Conservation (phyloP, 53 echinoderm and acorn worm species). For the Henricia sp. region DNA sequence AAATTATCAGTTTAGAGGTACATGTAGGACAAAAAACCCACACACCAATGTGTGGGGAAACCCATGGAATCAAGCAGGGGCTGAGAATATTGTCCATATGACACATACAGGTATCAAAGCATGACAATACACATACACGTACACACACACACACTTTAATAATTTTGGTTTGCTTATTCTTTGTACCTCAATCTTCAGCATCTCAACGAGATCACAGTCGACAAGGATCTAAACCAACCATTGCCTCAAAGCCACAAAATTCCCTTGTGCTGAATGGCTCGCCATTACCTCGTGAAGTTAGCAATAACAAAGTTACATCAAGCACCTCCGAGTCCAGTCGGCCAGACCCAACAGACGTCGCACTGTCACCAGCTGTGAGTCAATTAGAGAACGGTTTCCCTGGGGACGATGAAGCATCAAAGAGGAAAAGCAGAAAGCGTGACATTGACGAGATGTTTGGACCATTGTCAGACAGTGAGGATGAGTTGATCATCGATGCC, state of each 20-base stretch:
- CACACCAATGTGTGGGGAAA: too few species aligned
- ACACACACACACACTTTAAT: too few species aligned
- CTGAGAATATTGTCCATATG: too few species aligned
- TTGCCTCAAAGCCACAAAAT: background rate
- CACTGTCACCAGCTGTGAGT: background rate
- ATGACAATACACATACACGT: too few species aligned
- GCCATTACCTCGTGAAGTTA: background rate
- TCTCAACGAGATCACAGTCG: constrained; percentile 28
- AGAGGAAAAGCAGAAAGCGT: constrained; percentile 54
- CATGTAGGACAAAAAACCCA: too few species aligned
- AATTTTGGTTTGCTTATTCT: too few species aligned
- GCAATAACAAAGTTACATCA: background rate
- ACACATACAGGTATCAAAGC: too few species aligned
- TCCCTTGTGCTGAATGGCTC: background rate
- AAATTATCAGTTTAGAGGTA: too few species aligned
- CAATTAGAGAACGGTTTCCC: constrained; percentile 16
- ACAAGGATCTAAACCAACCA: background rate
- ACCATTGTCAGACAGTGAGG: constrained; percentile 76
- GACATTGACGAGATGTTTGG: constrained; percentile 80
- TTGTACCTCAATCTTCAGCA: background rate
- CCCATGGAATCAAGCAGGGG: too few species aligned
- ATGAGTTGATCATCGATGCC: constrained; percentile 85
- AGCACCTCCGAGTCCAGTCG: background rate
- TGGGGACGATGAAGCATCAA: background rate
- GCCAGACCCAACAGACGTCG: constrained; percentile 1